Conservation (phyloP, 92 coral and sea anemone genomes). For the Parazoanthus swiftii region DNA sequence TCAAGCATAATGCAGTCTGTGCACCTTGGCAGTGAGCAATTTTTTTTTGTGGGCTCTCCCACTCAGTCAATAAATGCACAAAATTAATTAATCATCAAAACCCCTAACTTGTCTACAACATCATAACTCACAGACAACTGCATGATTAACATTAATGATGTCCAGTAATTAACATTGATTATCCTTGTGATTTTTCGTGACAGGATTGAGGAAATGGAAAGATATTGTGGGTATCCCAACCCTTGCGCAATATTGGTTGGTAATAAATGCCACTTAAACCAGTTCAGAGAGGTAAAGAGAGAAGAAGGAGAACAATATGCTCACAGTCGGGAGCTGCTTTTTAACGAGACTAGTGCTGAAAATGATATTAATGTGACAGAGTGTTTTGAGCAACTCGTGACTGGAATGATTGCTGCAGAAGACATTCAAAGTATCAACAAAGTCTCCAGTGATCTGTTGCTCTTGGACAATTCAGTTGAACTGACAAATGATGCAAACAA, state of each 20-base stretch:
- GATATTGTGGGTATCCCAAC: slow-evolving; percentile 44
- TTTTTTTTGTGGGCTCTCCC: no score
- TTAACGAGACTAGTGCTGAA: slow-evolving; percentile 73
- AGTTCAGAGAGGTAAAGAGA: slow-evolving; percentile 63
- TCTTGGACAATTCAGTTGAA: background rate
- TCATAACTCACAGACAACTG: no score
- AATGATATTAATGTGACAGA: slow-evolving; percentile 64
- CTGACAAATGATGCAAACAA: background rate
- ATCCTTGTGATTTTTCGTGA: background rate
- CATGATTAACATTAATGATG: no score
- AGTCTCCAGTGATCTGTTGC: background rate
- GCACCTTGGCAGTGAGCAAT: no score
- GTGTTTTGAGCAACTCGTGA: slow-evolving; percentile 80
- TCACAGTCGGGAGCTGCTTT: slow-evolving; percentile 52
- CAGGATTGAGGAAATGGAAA: slow-evolving; percentile 74
- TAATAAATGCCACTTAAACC: slow-evolving; percentile 73
- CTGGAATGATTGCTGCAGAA: slow-evolving; percentile 30
- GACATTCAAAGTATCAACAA: background rate
- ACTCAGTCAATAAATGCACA: no score
- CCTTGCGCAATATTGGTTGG: slow-evolving; percentile 71
- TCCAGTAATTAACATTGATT: background rate
- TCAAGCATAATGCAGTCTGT: no score
- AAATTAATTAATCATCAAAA: no score
- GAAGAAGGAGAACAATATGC: slow-evolving; percentile 74
- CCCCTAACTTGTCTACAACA: no score